phyloP scores from a whole-genome alignment of 1,140 invertebrate species.

The Papilio aristodemus region DNA sequence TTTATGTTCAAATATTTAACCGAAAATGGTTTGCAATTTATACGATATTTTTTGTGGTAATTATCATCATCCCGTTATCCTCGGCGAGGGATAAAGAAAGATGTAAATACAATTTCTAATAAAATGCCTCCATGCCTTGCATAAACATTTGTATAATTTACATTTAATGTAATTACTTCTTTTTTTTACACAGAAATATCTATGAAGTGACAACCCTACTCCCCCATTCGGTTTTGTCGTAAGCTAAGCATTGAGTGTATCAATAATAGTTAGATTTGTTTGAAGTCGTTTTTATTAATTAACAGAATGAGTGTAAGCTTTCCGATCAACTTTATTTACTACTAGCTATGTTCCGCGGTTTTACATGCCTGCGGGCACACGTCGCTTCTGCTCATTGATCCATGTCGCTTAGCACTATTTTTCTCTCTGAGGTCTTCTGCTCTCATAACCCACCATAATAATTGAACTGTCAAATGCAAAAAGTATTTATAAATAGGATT shows the following conservation, averaged over 20 bases:
- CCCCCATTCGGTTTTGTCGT: slow-evolving; percentile 37
- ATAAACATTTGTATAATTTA: not conserved
- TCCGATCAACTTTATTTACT: not conserved
- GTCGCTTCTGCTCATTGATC: too few species aligned
- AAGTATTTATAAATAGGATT: too few species aligned
- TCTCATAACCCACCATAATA: too few species aligned
- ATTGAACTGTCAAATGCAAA: too few species aligned
- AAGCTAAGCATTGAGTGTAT: slow-evolving; percentile 63
- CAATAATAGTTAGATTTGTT: slow-evolving; percentile 74
- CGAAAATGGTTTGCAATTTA: not conserved
- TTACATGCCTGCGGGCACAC: too few species aligned
- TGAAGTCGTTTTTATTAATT: slow-evolving; percentile 78
- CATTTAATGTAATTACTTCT: too few species aligned
- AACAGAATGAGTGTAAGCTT: slow-evolving; percentile 56
- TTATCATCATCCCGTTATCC: too few species aligned
- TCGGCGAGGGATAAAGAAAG: too few species aligned
- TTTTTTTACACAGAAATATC: not conserved
- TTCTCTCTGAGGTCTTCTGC: too few species aligned
- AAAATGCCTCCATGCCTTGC: not conserved
- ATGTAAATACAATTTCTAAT: too few species aligned
- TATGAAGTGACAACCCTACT: slow-evolving; percentile 53
- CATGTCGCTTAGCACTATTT: too few species aligned
- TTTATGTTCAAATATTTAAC: not conserved
- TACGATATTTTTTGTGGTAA: not conserved
- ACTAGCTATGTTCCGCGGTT: not conserved